Evolutionary conservation across 1,140 invertebrate species (phyloP).

Genomic region (Reticulitermes speratus): DNA sequence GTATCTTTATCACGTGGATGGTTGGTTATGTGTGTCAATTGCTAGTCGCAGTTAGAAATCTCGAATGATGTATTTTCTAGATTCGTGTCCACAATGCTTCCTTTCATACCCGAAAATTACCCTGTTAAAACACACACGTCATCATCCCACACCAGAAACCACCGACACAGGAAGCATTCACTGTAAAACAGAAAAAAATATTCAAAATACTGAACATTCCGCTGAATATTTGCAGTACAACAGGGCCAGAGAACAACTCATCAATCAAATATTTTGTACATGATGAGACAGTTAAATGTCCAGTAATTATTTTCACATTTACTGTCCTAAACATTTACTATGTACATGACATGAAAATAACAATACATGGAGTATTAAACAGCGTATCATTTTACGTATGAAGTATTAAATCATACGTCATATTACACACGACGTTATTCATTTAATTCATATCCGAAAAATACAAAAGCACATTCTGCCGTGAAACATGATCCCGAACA

Average conservation of each 20-base stretch:
- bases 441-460: not conserved
- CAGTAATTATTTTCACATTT: constrained; percentile 1
- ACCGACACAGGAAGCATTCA: not conserved
- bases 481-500: not conserved
- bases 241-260: not conserved
- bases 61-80: not conserved
- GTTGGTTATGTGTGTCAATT: not conserved
- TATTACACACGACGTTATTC: not conserved
- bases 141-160: not conserved
- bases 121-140: not conserved
- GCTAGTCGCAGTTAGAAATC: not conserved
- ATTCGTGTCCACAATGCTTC: not conserved
- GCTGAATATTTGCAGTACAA: not conserved
- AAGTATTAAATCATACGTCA: not conserved
- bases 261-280: not conserved
- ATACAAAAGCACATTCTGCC: not conserved
- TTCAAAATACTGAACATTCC: not conserved
- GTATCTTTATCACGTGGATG: not conserved
- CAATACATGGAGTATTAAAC: not conserved
- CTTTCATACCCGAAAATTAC: not conserved
- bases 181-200: not conserved
- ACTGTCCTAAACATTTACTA: not conserved
- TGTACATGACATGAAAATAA: not conserved
- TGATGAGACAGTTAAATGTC: not conserved
- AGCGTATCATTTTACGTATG: not conserved